Evolutionary conservation across 37 sponge, comb jelly and placozoan genomes (phyloP).

Genomic region (Aphrocallistes beatrix): DNA sequence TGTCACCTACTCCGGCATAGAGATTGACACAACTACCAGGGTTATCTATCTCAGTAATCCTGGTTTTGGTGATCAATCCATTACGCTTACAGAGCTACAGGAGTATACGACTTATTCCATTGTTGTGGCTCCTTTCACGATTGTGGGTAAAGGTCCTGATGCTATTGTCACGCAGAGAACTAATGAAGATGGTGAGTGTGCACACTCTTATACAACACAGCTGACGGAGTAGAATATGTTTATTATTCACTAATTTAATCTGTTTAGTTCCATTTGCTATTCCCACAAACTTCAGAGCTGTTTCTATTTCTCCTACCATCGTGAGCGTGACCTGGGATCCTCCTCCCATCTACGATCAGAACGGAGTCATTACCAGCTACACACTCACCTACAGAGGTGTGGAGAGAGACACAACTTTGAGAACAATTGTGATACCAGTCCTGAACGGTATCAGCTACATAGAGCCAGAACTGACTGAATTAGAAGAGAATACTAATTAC

Average conservation of each 20-base stretch:
- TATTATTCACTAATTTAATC: no score
- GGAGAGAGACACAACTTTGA: neutral
- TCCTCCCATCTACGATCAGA: neutral
- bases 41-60: neutral
- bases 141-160: neutral
- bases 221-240: no score
- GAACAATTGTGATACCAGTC: neutral
- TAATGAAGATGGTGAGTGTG: neutral
- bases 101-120: neutral
- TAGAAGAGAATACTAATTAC: neutral
- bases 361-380: neutral
- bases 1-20: neutral
- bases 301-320: neutral
- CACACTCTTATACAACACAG: no score
- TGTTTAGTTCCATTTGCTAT: conserved; percentile 1
- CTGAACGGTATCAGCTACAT: neutral
- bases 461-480: neutral
- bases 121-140: neutral
- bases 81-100: neutral
- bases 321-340: conserved; percentile 11
- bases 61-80: neutral
- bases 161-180: neutral
- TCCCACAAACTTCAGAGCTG: neutral
- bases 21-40: neutral
- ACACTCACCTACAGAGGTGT: neutral